Evolutionary conservation across 37 sponge, comb jelly and placozoan species (phyloP), one percentile per base, ranked within the genome.

Genomic region (Petrosia ficiformis): DNA sequence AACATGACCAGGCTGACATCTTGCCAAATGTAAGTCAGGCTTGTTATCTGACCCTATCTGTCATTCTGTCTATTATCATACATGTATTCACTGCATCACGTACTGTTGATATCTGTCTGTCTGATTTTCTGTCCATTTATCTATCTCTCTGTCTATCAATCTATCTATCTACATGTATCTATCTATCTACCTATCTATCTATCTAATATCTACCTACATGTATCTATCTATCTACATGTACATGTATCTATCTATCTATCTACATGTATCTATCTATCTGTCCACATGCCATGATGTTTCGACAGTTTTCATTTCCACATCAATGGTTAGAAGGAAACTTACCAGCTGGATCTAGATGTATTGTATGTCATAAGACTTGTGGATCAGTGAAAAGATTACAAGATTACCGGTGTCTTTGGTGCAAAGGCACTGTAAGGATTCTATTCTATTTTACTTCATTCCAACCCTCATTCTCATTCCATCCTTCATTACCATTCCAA

Each of bases 281-380:
- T 19, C 54, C 54, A 48, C 54, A 48, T 48, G 54, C 54, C 10
- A 16, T 48, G 54, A 19, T 10, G 54, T 4, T 38, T 28, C 70
- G 57, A 14, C 57, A 92, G 90, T 48, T 75, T 11, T 61, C 85
- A 8, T 83, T 94, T 39, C 87, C 89, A 33, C 98, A 97, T 61
- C 88, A 94, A 57, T 97, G 98, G 98, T 36, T 92, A 42, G 95
- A 94, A 65, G 98, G 98, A 0, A 97, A 97, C 56, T 77, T 97
- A 14, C 90, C 87, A 1, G 32, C 84, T 14, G 90, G 87, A 2
- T 77, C 87, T 30, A 97, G 86, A 72, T 97, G 98, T 68, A 35
- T 42, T 0, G 67, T 86, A 10, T 97, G 98, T 70, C 74, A 88
- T 1, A 80, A 72, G 36, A 61, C 77, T 0, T 97, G 95, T 86